Percentiles rank a stretch among this genome's conserved stretches.
Evolutionary conservation across 2,797 vertebrate species (phyloP).

Genomic region (Gymnodraco acuticeps): DNA sequence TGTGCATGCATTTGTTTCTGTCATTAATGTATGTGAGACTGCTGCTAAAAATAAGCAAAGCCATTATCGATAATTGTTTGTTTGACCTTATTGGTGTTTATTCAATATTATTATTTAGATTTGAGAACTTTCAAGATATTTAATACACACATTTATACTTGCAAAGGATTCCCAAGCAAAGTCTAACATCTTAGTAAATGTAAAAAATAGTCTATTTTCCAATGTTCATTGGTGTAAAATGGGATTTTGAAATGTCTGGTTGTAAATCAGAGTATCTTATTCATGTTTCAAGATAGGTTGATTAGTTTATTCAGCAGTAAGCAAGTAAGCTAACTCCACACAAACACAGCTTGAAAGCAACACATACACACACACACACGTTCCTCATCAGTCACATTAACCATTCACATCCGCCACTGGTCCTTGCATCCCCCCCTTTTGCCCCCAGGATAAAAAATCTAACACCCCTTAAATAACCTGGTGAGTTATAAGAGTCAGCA

Average conservation of each 20-base stretch:
- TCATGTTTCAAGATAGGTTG: not conserved
- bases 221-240: not conserved
- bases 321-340: conserved; percentile 57
- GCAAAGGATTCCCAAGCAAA: conserved; percentile 6
- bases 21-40: conserved; percentile 18
- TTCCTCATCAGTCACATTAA: conserved; percentile 77
- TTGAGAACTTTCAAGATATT: too few species aligned
- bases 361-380: conserved; percentile 24
- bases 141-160: not conserved
- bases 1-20: conserved; percentile 18
- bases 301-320: conserved; percentile 16
- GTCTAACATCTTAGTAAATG: too few species aligned
- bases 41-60: conserved; percentile 42
- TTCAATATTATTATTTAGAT: not conserved
- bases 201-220: not conserved
- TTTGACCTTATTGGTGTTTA: conserved; percentile 52
- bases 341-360: conserved; percentile 48
- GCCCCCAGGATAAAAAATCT: conserved; percentile 73
- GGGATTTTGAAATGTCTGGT: not conserved
- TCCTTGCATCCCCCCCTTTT: conserved; percentile 44
- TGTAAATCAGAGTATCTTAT: not conserved
- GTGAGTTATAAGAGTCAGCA: conserved; percentile 78
- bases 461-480: conserved; percentile 82
- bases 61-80: conserved; percentile 62
- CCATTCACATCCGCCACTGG: conserved; percentile 76